Evolutionary conservation across 2,113 vertebrate genomes (phyloP).

Genomic region (Sebastes schlegelii): DNA sequence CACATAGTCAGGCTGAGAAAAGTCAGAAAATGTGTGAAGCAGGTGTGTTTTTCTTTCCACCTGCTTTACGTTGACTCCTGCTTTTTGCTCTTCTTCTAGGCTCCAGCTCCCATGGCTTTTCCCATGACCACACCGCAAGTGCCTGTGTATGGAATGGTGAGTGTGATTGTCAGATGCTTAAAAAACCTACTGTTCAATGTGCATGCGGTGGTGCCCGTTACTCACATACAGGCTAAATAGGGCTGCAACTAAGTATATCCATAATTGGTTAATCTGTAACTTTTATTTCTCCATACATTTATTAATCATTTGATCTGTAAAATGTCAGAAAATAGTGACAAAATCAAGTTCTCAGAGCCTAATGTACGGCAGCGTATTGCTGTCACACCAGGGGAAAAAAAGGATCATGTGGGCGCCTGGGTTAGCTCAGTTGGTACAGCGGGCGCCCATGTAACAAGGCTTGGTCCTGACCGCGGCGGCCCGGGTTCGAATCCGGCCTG

Average conservation of each 20-base stretch:
- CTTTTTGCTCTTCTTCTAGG: conserved; percentile 67
- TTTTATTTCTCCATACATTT: no score
- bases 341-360: not conserved
- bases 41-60: not conserved
- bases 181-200: not conserved
- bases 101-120: conserved; percentile 88
- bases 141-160: conserved; percentile 96
- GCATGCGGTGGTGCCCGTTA: no score
- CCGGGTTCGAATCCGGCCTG: no score
- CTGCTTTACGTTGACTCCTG: not conserved
- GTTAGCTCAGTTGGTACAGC: no score
- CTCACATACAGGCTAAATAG: not conserved
- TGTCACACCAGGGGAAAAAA: no score
- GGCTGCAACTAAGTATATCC: no score
- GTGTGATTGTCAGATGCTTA: conserved; percentile 29
- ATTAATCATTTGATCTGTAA: not conserved
- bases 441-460: no score
- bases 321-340: not conserved
- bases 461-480: no score
- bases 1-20: not conserved
- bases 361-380: not conserved
- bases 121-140: conserved; percentile 92
- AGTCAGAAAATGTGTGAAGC: not conserved
- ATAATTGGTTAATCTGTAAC: no score
- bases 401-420: no score